Evolutionary conservation across 2,797 vertebrate species (phyloP).

Genomic region (Tiaroga cobitis): DNA sequence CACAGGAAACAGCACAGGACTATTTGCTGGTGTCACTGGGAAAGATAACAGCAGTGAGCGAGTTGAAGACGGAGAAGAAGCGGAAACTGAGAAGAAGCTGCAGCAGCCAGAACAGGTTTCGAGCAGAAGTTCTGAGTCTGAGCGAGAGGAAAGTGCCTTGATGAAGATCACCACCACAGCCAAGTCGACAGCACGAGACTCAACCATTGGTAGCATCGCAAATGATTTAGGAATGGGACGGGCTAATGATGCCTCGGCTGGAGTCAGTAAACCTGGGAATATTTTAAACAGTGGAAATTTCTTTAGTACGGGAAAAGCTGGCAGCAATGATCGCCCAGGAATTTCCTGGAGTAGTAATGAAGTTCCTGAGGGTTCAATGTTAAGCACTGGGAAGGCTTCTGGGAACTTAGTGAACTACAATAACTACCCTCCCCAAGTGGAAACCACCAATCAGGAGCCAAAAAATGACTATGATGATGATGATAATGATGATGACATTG

Average conservation of each 20-base stretch:
- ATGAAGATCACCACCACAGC: conserved; percentile 80
- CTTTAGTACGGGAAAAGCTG: conserved; percentile 63
- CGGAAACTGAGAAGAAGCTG: conserved; percentile 65
- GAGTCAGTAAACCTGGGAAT: conserved; percentile 57
- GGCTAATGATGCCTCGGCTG: conserved; percentile 58
- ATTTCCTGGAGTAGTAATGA: conserved; percentile 64
- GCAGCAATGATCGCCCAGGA: conserved; percentile 65
- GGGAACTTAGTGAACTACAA: conserved; percentile 82
- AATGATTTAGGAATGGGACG: conserved; percentile 75
- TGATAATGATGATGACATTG: conserved; percentile 52
- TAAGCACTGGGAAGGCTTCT: conserved; percentile 76
- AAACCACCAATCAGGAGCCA: conserved; percentile 69
- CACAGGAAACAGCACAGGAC: conserved; percentile 16
- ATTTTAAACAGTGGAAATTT: conserved; percentile 54
- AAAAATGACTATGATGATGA: conserved; percentile 59
- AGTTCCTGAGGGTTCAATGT: conserved; percentile 68
- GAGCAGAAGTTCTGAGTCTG: conserved; percentile 73
- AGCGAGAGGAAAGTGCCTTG: conserved; percentile 75
- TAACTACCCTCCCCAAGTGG: conserved; percentile 82
- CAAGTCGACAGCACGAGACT: conserved; percentile 75
- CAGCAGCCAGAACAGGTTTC: conserved; percentile 65
- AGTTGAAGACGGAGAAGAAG: conserved; percentile 67
- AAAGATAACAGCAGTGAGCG: conserved; percentile 70
- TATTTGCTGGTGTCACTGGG: conserved; percentile 30
- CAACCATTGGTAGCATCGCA: conserved; percentile 66